Evolutionary conservation across 2,888 invertebrate genomes (phyloP).

Genomic region (Entomobrya proxima): DNA sequence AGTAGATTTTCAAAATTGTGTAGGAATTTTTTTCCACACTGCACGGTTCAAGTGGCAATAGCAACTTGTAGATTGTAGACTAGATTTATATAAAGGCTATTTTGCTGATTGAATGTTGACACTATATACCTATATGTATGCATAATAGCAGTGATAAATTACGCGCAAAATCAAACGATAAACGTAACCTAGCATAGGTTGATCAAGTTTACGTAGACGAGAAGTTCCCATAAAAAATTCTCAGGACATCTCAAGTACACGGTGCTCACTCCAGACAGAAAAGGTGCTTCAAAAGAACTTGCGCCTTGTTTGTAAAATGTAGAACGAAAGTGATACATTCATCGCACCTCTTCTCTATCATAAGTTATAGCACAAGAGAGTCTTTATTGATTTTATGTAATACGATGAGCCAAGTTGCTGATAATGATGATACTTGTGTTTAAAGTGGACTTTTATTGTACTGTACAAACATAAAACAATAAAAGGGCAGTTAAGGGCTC

Average conservation of each 20-base stretch:
- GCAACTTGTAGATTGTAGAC: neutral
- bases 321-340: no score
- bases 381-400: no score
- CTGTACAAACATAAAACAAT: neutral
- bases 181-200: constrained; percentile 30
- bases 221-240: constrained; percentile 54
- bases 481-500: neutral
- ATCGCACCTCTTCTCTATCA: no score
- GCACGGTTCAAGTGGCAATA: no score
- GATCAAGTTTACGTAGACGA: constrained; percentile 40
- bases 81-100: neutral
- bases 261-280: neutral
- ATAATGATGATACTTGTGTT: no score
- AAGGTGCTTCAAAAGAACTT: no score
- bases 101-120: neutral
- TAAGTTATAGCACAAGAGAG: no score
- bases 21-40: no score
- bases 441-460: neutral
- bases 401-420: no score
- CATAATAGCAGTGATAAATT: neutral
- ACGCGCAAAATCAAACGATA: neutral
- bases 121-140: neutral
- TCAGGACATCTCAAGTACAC: constrained; percentile 12
- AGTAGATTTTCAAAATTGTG: no score
- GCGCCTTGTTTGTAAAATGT: no score